These are phyloP conservation scores for Drosophila saltans DNA, from an alignment of 1,140 invertebrate species.

Conservation along the genomic window DNA sequence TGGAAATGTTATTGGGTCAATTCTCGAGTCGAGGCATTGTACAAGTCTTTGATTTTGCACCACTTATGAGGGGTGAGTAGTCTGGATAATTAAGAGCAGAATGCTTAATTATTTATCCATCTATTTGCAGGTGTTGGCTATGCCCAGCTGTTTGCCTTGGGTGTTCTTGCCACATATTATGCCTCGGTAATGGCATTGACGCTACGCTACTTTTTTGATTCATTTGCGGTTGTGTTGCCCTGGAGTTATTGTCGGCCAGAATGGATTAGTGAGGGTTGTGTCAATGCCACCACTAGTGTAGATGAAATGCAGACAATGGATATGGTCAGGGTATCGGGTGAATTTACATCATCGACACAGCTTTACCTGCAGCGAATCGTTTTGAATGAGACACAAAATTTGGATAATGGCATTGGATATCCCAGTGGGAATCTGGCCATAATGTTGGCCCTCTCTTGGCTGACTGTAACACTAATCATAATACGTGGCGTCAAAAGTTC, in stretches of 20 bases:
- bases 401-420: constrained; percentile 88
- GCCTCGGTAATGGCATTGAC: constrained; percentile 90
- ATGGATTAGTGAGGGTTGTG: constrained; percentile 83
- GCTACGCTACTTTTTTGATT: constrained; percentile 87
- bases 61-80: constrained; percentile 86
- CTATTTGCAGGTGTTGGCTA: constrained; percentile 88
- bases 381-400: constrained; percentile 87
- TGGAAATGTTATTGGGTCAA: constrained; percentile 92
- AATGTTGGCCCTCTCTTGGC: constrained; percentile 85
- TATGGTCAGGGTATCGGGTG: not conserved
- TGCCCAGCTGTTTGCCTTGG: constrained; percentile 89
- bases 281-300: constrained; percentile 5
- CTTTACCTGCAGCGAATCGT: constrained; percentile 85
- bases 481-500: constrained; percentile 91
- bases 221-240: constrained; percentile 86
- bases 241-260: constrained; percentile 86
- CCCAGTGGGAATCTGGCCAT: constrained; percentile 90
- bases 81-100: not conserved
- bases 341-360: constrained; percentile 40
- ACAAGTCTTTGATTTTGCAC: constrained; percentile 85
- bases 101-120: no score
- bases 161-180: constrained; percentile 89
- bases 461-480: constrained; percentile 88
- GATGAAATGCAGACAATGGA: constrained; percentile 40
- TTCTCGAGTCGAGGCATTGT: constrained; percentile 90